Percentiles rank a stretch among this genome's conserved stretches.
phyloP scores from a whole-genome alignment of 2,888 invertebrate species.

The Agrilus biguttatus region DNA sequence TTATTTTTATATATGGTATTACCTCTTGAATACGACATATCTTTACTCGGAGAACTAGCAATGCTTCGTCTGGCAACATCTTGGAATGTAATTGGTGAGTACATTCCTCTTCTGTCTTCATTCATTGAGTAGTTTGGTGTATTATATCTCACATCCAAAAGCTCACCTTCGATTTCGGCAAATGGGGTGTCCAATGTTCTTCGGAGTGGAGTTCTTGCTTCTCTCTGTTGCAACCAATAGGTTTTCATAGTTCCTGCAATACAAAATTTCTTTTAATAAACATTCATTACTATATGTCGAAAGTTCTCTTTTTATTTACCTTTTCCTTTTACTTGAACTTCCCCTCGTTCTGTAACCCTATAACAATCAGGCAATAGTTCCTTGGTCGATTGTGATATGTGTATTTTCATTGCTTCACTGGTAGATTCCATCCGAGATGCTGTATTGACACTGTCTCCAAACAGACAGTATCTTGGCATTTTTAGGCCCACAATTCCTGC shows the following conservation, averaged over 20 bases:
- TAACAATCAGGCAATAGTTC: constrained; percentile 61
- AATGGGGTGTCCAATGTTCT: constrained; percentile 16
- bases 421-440: constrained; percentile 90
- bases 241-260: constrained; percentile 68
- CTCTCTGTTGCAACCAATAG: constrained; percentile 69
- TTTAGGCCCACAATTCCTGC: constrained; percentile 89
- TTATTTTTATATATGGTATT: no score
- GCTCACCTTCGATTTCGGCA: constrained; percentile 8
- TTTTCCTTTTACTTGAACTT: constrained; percentile 84
- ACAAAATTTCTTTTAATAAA: neutral
- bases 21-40: constrained; percentile 27
- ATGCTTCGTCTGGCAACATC: constrained; percentile 69
- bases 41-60: constrained; percentile 57
- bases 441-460: constrained; percentile 84
- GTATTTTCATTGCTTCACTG: constrained; percentile 85
- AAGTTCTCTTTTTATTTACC: constrained; percentile 33
- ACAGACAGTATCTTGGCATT: constrained; percentile 80
- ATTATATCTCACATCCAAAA: constrained; percentile 12
- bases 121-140: constrained; percentile 30
- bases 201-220: constrained; percentile 42
- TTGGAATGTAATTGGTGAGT: constrained; percentile 74
- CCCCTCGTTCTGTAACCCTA: constrained; percentile 62
- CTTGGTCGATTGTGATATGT: constrained; percentile 81
- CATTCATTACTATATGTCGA: neutral
- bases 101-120: constrained; percentile 46